A percentile compares a stretch with the other conserved stretches of the same genome.
Evolutionary conservation across 2,888 invertebrate genomes (phyloP).

Genomic region (Limnephilus rhombicus): DNA sequence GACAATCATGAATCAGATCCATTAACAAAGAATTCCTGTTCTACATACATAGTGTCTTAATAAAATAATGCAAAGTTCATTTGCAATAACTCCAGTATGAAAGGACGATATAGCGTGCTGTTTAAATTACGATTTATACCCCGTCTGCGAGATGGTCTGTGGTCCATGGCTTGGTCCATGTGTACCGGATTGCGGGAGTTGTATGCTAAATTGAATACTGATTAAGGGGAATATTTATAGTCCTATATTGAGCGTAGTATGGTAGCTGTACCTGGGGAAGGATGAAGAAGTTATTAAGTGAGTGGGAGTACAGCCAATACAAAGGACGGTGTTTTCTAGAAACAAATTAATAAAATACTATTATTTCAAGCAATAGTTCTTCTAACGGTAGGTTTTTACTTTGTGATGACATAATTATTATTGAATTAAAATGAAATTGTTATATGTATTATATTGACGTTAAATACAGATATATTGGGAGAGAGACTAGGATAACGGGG

Average conservation of each 20-base stretch:
- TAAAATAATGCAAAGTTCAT: slow-evolving; percentile 33
- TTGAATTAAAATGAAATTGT: too few relatives aligned
- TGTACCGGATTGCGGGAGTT: slow-evolving; percentile 21
- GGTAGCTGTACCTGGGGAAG: slow-evolving; percentile 60
- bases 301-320: slow-evolving; percentile 60
- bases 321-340: not conserved
- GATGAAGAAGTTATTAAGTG: slow-evolving; percentile 48
- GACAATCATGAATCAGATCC: slow-evolving; percentile 3
- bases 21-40: slow-evolving; percentile 2
- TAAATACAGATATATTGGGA: too few relatives aligned
- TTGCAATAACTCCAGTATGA: slow-evolving; percentile 36
- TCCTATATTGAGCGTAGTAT: slow-evolving; percentile 63
- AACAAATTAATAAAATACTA: not conserved
- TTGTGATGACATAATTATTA: too few relatives aligned
- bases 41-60: not conserved
- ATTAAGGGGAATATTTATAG: slow-evolving; percentile 64
- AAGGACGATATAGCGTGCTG: slow-evolving; percentile 30
- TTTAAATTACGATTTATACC: slow-evolving; percentile 35
- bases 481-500: too few relatives aligned
- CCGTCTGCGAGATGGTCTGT: not conserved
- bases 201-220: slow-evolving; percentile 64
- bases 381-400: too few relatives aligned
- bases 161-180: slow-evolving; percentile 8
- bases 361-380: too few relatives aligned
- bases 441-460: too few relatives aligned